Evolutionary conservation across 2,113 vertebrate genomes (phyloP), one percentile per base, ranked within the genome.

Genomic region (Cephalophus harveyi): DNA sequence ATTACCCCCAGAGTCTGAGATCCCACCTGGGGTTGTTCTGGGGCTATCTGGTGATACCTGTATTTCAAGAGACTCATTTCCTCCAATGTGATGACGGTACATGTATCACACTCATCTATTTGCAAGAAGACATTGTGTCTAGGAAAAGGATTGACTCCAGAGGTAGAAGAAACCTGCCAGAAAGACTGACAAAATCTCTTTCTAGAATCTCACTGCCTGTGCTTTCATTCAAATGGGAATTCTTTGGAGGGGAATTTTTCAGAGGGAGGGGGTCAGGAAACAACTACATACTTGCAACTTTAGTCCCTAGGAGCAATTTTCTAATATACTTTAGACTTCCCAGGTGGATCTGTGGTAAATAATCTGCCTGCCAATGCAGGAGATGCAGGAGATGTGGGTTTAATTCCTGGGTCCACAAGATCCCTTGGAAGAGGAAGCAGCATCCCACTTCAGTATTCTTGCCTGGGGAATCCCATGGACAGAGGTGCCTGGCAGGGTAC

Each of bases 321-420:
- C 10, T 74, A 36, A 36, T 71, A 71, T 21, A 36, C n/a, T 71
- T 23, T 36, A 71, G 64, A 36, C 64, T 36, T 71, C n/a, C 17
- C 64, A 71, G 64, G 9, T 71, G 64, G n/a, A 17, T 71, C 64
- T 36, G 9, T 11, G 19, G n/a, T 71, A 71, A 21, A 36, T 36
- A 36, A 67, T 67, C 64, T 67, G 64, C 64, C 64, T 67, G 64
- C 64, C 64, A 67, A 11, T 71, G 17, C n/a, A 71, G 17, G n/a
- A 71, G n/a, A 36, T 0, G 0, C n/a, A 21, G 17, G 64, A 71
- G 64, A 36, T 71, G n/a, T 21, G 64, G 64, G 19, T 36, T 71
- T 8, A 36, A 21, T 21, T 17, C 17, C n/a, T 23, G 64, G n/a
- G 64, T 36, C n/a, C 19, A 19, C n/a, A 71, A 36, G 64, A 71